These are phyloP conservation scores for Ispidina lecontei DNA, from an alignment of 2,797 vertebrate species.

Conservation along the genomic window DNA sequence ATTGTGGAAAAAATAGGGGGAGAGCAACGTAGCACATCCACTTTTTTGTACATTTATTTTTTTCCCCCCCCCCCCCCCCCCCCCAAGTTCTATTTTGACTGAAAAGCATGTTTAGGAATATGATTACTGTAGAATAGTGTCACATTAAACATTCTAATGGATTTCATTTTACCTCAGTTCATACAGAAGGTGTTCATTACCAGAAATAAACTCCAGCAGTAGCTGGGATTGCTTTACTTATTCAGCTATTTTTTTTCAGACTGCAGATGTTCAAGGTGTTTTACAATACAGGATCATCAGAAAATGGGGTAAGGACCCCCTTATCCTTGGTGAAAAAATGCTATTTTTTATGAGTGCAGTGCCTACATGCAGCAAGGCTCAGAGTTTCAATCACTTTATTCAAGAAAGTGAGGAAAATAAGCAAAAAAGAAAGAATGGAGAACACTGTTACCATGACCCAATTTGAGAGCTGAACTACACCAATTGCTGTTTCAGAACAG, in stretches of 20 bases:
- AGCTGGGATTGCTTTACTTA: not conserved
- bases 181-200: not conserved
- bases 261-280: not conserved
- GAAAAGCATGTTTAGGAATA: not conserved
- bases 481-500: slow-evolving; percentile 14
- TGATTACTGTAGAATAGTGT: not conserved
- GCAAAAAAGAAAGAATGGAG: not conserved
- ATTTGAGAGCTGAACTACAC: slow-evolving; percentile 3
- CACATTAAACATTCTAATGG: not conserved
- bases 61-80: too few species aligned
- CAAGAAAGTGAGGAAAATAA: not conserved
- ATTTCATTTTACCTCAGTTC: not conserved
- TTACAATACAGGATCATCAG: not conserved
- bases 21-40: too few species aligned
- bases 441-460: slow-evolving; percentile 4
- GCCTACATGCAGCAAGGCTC: not conserved
- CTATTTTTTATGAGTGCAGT: not conserved
- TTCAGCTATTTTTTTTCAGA: not conserved
- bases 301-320: not conserved
- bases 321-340: not conserved
- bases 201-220: not conserved
- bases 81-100: not conserved
- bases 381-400: not conserved
- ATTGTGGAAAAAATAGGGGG: too few species aligned
- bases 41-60: too few species aligned